Conservation (phyloP, 37 sponge, comb jelly and placozoan genomes). For the Hormiphora californensis region DNA sequence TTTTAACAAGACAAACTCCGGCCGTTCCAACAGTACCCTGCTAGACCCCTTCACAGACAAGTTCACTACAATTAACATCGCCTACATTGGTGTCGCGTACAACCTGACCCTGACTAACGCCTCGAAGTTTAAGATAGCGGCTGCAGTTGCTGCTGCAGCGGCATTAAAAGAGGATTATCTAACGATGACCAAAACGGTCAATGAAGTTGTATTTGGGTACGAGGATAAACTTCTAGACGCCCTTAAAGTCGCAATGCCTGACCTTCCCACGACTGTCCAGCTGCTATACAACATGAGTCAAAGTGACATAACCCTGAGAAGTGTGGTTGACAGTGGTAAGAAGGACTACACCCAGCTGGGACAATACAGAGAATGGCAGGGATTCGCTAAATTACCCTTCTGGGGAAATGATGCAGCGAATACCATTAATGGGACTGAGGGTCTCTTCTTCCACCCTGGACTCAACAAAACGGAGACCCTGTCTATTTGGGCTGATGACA, state of each 20-base stretch:
- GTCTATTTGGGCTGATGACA: conserved; percentile 66
- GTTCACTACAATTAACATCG: neutral
- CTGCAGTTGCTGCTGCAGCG: neutral
- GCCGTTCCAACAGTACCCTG: neutral
- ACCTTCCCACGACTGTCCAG: neutral
- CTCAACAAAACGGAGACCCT: conserved; percentile 63
- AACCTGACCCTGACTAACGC: too few relatives aligned
- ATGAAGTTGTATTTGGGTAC: conserved; percentile 23
- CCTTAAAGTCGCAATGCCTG: neutral
- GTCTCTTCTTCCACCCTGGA: conserved; percentile 71
- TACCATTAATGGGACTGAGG: conserved; percentile 63
- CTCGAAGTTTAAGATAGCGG: neutral
- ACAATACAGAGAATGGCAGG: conserved; percentile 20
- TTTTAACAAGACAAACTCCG: neutral
- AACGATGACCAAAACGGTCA: neutral
- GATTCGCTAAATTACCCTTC: neutral
- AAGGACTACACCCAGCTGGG: neutral
- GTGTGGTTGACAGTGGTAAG: neutral
- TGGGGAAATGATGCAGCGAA: neutral
- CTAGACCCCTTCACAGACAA: neutral
- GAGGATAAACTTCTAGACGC: neutral
- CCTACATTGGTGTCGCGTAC: conserved; percentile 2
- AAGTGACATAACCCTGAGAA: neutral
- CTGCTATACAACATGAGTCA: neutral
- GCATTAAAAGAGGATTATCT: neutral